Evolutionary conservation across 1,140 invertebrate species (phyloP), one percentile per base, ranked within the genome.

Genomic region (Magallana gigas): DNA sequence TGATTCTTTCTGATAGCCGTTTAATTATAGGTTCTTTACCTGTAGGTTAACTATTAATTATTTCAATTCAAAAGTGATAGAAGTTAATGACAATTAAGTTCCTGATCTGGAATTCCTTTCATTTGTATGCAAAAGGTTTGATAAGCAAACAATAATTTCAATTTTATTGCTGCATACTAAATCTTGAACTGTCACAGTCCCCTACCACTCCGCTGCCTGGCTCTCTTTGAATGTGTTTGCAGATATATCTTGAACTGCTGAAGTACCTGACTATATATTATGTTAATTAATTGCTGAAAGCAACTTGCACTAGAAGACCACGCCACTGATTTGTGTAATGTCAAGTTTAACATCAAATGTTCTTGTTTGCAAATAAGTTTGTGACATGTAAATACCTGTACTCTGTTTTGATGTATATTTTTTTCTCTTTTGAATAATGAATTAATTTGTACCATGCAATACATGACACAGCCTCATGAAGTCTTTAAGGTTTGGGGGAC

Each of bases 351-450:
- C 68, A 76, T 76, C 68, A 76, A 12, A 3, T 76, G 68, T 29
- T 23, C 23, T 29, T 8, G 12, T 29, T 76, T 76, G 36, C 23
- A 76, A 76, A 76, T 23, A 76, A 64, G 36, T 76, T 18, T 76
- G 23, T 29, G 23, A 29, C 68, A 29, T 76, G 23, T 9, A 29
- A 76, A 29, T 23, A 76, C 23, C 23, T 18, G 23, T 29, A 76
- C 23, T 12, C 5, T 29, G 23, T 76, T 36, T 23, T 76, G 68
- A 76, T 76, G 68, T 29, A 8, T 76, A n/a, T 8, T 36, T 29
- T 36, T 76, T 76, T 71, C 12, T 76, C 36, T 23, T 76, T 29
- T 76, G 68, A 76, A 76, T 76, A 76, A 76, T 76, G 23, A 76
- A 76, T 76, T 36, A 76, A n/a, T 76, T 76, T 23, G 68, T 76